phyloP scores from a whole-genome alignment of 2,888 invertebrate genomes.

The Entomobrya multifasciata region DNA sequence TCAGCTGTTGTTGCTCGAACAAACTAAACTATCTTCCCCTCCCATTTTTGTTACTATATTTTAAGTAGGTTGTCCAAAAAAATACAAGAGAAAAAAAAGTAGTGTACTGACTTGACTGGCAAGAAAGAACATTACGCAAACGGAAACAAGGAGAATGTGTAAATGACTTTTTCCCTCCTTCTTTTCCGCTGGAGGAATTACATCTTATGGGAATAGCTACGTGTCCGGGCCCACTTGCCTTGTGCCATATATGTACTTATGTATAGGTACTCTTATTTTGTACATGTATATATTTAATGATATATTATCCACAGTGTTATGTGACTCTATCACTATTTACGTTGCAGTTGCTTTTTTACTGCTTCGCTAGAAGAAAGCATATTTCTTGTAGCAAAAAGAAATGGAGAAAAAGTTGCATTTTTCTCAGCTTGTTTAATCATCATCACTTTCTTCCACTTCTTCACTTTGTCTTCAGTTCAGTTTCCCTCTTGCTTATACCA shows the following conservation, averaged over 20 bases:
- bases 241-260: not conserved
- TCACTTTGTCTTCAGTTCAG: constrained; percentile 56
- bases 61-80: no score
- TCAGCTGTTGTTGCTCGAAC: not conserved
- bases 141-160: constrained; percentile 38
- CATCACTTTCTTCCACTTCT: constrained; percentile 56
- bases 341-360: constrained; percentile 26
- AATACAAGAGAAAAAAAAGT: no score
- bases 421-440: constrained; percentile 64
- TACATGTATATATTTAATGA: no score
- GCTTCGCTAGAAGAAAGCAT: not conserved
- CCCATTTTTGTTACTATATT: not conserved
- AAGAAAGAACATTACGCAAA: constrained; percentile 19
- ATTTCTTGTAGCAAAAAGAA: constrained; percentile 2
- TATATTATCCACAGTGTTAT: no score
- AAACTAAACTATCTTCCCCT: not conserved
- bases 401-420: constrained; percentile 55
- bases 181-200: constrained; percentile 9
- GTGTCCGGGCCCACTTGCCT: no score
- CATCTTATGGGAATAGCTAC: constrained; percentile 23
- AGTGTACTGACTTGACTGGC: no score
- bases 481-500: no score
- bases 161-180: constrained; percentile 37
- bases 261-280: not conserved
- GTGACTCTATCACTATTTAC: not conserved